Evolutionary conservation across 1,140 invertebrate species (phyloP).

Genomic region (Anoplophora glabripennis): DNA sequence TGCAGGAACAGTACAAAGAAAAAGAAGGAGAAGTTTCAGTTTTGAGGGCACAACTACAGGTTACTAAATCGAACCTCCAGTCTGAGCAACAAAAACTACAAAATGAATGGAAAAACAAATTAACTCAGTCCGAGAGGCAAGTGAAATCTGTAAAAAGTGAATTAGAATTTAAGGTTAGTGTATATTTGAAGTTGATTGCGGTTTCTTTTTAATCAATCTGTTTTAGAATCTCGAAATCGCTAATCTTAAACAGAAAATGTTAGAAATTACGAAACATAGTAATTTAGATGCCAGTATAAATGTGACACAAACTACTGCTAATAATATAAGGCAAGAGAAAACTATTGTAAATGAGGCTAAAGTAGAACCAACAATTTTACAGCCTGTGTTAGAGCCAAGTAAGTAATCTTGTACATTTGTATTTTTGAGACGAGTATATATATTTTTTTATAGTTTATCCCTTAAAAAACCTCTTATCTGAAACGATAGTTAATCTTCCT

Average conservation of each 20-base stretch:
- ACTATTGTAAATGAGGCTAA: neutral
- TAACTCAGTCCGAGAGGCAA: constrained; percentile 26
- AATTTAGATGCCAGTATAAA: constrained; percentile 1
- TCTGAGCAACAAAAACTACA: constrained; percentile 29
- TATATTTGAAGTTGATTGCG: neutral
- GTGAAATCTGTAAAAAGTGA: constrained; percentile 33
- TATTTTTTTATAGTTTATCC: constrained; percentile 29
- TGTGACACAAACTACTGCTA: neutral
- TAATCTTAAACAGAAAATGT: constrained; percentile 37
- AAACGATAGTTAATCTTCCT: constrained; percentile 15
- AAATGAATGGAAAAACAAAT: constrained; percentile 37
- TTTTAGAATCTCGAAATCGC: constrained; percentile 40
- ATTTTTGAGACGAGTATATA: constrained; percentile 4
- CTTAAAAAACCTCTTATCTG: constrained; percentile 12
- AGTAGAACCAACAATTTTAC: constrained; percentile 8
- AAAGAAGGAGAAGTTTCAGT: constrained; percentile 39
- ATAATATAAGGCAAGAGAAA: constrained; percentile 10
- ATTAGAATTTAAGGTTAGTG: constrained; percentile 38
- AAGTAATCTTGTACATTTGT: constrained; percentile 8
- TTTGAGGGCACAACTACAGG: constrained; percentile 31
- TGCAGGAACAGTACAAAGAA: constrained; percentile 26
- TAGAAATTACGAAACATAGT: constrained; percentile 20
- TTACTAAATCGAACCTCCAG: constrained; percentile 17
- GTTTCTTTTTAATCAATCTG: constrained; percentile 8
- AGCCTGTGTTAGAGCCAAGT: constrained; percentile 18